phyloP scores from a whole-genome alignment of 2,797 vertebrate species.

The Harpagifer antarcticus region DNA sequence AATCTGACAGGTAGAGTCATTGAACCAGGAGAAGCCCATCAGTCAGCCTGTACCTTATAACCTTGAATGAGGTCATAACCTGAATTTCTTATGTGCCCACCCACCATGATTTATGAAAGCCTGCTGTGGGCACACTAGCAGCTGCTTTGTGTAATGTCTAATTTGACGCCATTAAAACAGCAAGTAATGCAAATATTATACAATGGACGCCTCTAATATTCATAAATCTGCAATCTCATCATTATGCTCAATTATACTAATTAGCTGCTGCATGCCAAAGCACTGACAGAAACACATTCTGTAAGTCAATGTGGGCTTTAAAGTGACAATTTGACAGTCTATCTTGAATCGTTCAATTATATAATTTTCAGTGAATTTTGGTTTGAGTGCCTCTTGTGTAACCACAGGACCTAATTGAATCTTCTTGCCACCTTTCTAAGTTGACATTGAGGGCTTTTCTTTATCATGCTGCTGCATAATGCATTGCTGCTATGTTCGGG shows the following conservation, averaged over 20 bases:
- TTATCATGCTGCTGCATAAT: constrained; percentile 64
- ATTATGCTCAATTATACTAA: constrained; percentile 54
- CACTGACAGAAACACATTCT: constrained; percentile 7
- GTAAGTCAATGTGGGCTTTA: constrained; percentile 9
- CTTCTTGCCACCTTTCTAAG: constrained; percentile 44
- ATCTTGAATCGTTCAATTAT: background rate
- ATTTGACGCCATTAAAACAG: constrained; percentile 63
- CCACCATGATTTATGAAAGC: constrained; percentile 67
- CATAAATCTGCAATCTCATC: constrained; percentile 53
- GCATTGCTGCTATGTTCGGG: constrained; percentile 35
- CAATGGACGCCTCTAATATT: constrained; percentile 39
- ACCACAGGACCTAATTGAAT: constrained; percentile 54
- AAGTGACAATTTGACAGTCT: constrained; percentile 8
- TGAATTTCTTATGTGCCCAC: constrained; percentile 69
- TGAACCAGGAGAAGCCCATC: constrained; percentile 60
- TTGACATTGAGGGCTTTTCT: constrained; percentile 60
- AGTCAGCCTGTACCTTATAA: constrained; percentile 72
- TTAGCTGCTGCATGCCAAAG: constrained; percentile 36
- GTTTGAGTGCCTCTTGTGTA: constrained; percentile 42
- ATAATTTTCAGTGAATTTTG: constrained; percentile 24
- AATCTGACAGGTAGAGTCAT: constrained; percentile 63
- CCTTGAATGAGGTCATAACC: constrained; percentile 73
- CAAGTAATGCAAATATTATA: constrained; percentile 79
- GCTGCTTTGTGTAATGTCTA: constrained; percentile 56
- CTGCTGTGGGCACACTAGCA: constrained; percentile 66